Percentiles rank a stretch among this genome's conserved stretches.
Evolutionary conservation across 2,888 invertebrate species (phyloP).

Genomic region (Drosophila algonquin): DNA sequence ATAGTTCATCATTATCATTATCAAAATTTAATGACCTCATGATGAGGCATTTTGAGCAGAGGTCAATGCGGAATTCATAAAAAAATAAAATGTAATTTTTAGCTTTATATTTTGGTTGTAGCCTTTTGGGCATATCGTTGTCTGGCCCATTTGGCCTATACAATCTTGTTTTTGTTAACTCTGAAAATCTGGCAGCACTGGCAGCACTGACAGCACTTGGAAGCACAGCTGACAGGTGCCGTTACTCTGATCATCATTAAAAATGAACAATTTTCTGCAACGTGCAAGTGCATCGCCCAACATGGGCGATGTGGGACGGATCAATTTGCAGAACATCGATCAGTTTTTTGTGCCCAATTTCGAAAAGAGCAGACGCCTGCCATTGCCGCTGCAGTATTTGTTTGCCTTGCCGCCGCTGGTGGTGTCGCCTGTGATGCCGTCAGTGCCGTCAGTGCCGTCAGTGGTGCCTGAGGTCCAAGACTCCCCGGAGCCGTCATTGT

Average conservation of each 20-base stretch:
- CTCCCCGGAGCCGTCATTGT: neutral
- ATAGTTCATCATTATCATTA: no score
- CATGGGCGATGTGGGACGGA: neutral
- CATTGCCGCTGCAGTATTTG: neutral
- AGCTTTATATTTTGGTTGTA: no score
- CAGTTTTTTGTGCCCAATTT: neutral
- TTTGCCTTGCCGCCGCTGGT: neutral
- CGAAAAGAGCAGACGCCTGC: neutral
- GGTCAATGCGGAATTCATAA: no score
- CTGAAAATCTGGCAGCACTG: no score
- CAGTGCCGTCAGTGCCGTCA: neutral
- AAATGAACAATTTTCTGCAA: neutral
- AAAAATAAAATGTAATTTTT: no score
- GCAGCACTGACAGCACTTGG: neutral
- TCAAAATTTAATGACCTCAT: no score
- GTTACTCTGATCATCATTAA: slow-evolving; percentile 38
- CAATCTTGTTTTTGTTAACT: no score
- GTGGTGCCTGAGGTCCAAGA: neutral
- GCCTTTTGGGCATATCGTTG: no score
- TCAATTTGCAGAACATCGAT: neutral
- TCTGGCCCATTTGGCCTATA: no score
- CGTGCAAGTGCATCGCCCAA: neutral
- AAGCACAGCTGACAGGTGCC: slow-evolving; percentile 53
- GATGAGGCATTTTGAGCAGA: no score
- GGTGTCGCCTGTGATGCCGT: neutral